These are phyloP conservation scores for Diuraphis noxia DNA, from an alignment of 1,140 invertebrate species.

Conservation along the genomic window DNA sequence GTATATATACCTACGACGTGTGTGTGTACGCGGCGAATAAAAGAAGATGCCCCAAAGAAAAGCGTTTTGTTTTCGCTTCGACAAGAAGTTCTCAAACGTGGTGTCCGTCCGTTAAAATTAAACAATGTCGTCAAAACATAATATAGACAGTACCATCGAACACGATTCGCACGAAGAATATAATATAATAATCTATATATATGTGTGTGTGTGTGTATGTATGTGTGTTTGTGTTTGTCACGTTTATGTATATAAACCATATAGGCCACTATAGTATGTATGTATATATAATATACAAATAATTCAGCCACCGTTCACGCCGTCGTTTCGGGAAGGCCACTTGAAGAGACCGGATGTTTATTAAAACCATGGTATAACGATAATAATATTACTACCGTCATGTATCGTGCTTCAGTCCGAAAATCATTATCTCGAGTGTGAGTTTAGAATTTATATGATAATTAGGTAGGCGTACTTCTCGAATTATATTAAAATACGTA, in stretches of 20 bases:
- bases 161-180: not conserved
- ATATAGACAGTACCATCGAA: not conserved
- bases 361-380: not conserved
- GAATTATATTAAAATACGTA: not conserved
- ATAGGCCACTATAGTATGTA: not conserved
- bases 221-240: no score
- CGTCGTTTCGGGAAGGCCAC: not conserved
- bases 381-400: not conserved
- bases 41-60: not conserved
- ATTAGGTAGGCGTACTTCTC: not conserved
- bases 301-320: not conserved
- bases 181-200: not conserved
- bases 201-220: not conserved
- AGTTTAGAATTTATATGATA: conserved; percentile 11
- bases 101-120: not conserved
- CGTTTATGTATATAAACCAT: not conserved
- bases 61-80: not conserved
- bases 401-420: not conserved
- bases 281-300: not conserved
- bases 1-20: not conserved
- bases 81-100: not conserved
- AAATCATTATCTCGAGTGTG: not conserved
- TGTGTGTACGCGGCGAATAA: not conserved
- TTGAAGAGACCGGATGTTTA: not conserved
- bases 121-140: not conserved